Percentiles rank a stretch among this genome's conserved stretches.
Evolutionary conservation across 2,113 vertebrate species (phyloP).

Genomic region (Cyanocitta stelleri): DNA sequence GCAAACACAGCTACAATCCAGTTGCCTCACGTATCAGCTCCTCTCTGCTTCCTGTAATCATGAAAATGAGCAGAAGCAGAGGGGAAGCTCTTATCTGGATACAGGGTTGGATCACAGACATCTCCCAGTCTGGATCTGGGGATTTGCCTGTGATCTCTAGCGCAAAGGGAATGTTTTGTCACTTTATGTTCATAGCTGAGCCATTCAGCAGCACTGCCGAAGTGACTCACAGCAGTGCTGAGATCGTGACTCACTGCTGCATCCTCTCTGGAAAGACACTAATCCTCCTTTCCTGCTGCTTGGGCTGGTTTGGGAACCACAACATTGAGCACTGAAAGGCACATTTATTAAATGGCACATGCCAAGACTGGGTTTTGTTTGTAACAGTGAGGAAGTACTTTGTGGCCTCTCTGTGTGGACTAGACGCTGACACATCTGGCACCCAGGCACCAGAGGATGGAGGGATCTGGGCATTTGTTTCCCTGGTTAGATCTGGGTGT

Average conservation of each 20-base stretch:
- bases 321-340: constrained; percentile 13
- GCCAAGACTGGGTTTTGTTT: neutral
- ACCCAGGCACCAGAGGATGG: neutral
- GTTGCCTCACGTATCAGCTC: neutral
- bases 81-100: neutral
- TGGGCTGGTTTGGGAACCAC: constrained; percentile 33
- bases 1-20: neutral
- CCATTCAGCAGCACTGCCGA: neutral
- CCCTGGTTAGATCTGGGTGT: neutral
- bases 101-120: neutral
- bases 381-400: neutral
- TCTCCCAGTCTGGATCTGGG: neutral
- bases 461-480: neutral
- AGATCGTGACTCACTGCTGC: constrained; percentile 48
- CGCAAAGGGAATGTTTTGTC: constrained; percentile 19
- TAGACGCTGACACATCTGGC: constrained; percentile 43
- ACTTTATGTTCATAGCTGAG: neutral
- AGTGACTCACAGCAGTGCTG: constrained; percentile 46
- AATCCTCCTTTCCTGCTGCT: constrained; percentile 57
- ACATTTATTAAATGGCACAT: constrained; percentile 18
- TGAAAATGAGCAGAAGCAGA: neutral
- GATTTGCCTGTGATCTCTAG: neutral
- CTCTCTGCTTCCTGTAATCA: neutral
- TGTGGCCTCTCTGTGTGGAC: constrained; percentile 1
- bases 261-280: constrained; percentile 57